These are phyloP conservation scores for Chlorops oryzae DNA, from an alignment of 1,140 invertebrate genomes.

Conservation along the genomic window DNA sequence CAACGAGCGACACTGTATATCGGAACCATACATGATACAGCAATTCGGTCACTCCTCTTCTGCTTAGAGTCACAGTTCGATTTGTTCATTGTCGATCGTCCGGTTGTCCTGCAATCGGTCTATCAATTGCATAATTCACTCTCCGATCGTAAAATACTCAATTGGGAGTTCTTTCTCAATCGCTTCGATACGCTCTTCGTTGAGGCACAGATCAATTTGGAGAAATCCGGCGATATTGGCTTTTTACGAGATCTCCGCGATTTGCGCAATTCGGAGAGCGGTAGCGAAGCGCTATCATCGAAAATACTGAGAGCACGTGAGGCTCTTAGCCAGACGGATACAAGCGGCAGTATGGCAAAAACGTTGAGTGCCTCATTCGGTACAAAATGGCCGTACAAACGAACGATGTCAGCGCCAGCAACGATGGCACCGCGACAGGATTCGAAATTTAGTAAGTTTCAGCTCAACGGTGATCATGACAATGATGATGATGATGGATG, in stretches of 20 bases:
- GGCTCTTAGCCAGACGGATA: conserved; percentile 68
- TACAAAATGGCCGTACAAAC: conserved; percentile 90
- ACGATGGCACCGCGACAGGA: conserved; percentile 73
- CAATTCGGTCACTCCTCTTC: conserved; percentile 75
- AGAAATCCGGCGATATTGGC: conserved; percentile 73
- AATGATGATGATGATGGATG: too few species aligned
- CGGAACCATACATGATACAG: conserved; percentile 86
- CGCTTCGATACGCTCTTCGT: conserved; percentile 93
- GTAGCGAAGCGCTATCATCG: conserved; percentile 79
- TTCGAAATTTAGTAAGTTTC: conserved; percentile 61
- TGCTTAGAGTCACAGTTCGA: conserved; percentile 91
- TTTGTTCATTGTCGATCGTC: conserved; percentile 89
- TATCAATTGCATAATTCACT: conserved; percentile 92
- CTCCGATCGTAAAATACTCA: conserved; percentile 81
- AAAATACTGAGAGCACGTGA: conserved; percentile 87
- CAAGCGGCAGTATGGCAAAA: conserved; percentile 56
- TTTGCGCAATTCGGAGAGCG: conserved; percentile 81
- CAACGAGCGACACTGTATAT: conserved; percentile 89
- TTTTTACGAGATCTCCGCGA: conserved; percentile 87
- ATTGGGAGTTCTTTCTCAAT: conserved; percentile 98
- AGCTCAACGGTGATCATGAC: too few species aligned
- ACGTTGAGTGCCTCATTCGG: conserved; percentile 86
- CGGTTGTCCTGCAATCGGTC: conserved; percentile 93
- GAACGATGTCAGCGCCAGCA: conserved; percentile 84
- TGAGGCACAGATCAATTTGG: conserved; percentile 87